Conservation (phyloP, 2,888 invertebrate genomes). For the Tetanocera ferruginea region DNA sequence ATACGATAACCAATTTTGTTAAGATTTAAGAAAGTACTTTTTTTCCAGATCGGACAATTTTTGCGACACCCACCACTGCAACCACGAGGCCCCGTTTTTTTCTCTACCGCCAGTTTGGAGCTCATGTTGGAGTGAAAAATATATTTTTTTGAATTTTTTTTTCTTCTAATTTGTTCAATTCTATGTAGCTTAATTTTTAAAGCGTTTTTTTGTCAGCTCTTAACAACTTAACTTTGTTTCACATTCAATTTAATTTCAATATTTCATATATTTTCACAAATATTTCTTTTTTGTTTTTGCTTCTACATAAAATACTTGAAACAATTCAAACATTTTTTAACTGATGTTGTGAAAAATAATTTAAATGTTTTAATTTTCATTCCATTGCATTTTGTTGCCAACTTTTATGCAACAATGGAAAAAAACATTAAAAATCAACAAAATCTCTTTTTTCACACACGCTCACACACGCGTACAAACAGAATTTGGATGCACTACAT, state of each 20-base stretch:
- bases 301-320: neutral
- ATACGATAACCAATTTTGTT: no score
- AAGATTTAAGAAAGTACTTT: no score
- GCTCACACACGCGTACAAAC: constrained; percentile 51
- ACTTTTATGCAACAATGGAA: neutral
- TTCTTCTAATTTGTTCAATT: neutral
- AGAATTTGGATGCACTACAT: constrained; percentile 96
- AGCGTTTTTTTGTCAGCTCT: neutral
- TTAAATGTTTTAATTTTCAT: constrained; percentile 8
- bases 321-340: no score
- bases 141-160: no score
- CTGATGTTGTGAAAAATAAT: neutral
- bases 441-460: neutral
- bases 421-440: neutral
- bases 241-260: neutral
- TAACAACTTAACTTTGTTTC: neutral
- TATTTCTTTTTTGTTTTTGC: neutral
- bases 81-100: no score
- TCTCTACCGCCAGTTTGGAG: no score
- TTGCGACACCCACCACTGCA: no score
- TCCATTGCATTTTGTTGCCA: constrained; percentile 23
- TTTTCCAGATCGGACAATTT: no score
- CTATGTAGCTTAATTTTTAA: neutral
- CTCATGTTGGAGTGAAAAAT: no score
- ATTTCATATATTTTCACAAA: neutral